These are phyloP conservation scores for Pelodiscus sinensis DNA, from an alignment of 2,113 vertebrate genomes.

Conservation along the genomic window DNA sequence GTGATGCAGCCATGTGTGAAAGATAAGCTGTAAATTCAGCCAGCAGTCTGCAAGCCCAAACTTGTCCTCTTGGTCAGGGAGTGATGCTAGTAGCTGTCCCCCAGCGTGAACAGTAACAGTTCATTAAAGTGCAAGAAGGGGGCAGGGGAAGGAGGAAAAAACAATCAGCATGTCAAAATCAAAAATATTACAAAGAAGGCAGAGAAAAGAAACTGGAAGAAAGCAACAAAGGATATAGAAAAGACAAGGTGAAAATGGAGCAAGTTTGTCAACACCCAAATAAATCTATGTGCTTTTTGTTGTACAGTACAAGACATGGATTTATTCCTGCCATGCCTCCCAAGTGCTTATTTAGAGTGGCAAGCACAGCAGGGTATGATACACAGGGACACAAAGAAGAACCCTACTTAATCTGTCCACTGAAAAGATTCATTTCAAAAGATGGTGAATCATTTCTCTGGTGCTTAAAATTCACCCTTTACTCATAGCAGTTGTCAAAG, in stretches of 20 bases:
- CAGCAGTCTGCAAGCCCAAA: conserved; percentile 32
- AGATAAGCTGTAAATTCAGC: conserved; percentile 39
- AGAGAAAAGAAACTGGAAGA: background rate
- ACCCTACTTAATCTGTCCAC: background rate
- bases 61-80: conserved; percentile 16
- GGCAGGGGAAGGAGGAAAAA: conserved; percentile 7
- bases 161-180: conserved; percentile 16
- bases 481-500: background rate
- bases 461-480: background rate
- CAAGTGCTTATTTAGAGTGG: background rate
- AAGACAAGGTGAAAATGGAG: background rate
- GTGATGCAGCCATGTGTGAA: conserved; percentile 12
- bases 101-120: conserved; percentile 41
- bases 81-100: conserved; percentile 23
- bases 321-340: background rate
- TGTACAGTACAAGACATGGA: background rate
- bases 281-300: background rate
- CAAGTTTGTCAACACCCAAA: background rate
- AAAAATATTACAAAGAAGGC: background rate
- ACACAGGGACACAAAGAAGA: background rate
- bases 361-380: background rate
- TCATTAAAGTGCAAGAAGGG: conserved; percentile 12
- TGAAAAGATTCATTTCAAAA: background rate
- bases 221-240: background rate
- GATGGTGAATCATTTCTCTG: background rate